Percentiles rank a stretch among this genome's conserved stretches.
Evolutionary conservation across 2,113 vertebrate species (phyloP).

Genomic region (Apodemus sylvaticus): DNA sequence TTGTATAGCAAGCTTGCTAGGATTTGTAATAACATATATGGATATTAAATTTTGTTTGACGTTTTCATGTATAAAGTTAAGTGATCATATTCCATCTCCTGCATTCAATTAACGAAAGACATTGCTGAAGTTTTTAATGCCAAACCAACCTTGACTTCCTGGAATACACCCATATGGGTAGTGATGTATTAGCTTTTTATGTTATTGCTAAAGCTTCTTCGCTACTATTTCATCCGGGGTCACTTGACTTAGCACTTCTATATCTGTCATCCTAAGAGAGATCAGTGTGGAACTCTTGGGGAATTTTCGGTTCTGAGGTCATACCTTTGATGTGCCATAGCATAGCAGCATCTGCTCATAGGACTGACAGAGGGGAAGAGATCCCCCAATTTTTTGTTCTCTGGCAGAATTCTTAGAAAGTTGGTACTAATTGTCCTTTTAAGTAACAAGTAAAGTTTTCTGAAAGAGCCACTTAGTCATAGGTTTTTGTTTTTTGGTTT

Average conservation of each 20-base stretch:
- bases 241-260: background rate
- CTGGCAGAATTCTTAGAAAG: conserved; percentile 7
- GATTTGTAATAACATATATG: background rate
- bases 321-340: background rate
- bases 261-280: background rate
- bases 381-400: background rate
- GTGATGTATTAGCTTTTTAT: conserved; percentile 25
- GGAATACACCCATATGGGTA: conserved; percentile 22
- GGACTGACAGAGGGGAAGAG: background rate
- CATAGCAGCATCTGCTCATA: background rate
- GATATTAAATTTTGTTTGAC: conserved; percentile 25
- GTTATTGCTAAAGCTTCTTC: conserved; percentile 5
- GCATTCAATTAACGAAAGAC: background rate
- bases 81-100: background rate
- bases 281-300: background rate
- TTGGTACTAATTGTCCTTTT: background rate
- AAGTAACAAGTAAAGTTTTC: conserved; percentile 1
- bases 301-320: background rate
- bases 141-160: conserved; percentile 56
- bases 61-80: background rate
- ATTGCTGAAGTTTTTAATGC: background rate
- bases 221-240: background rate
- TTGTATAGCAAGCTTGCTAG: background rate
- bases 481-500: too few relatives aligned
- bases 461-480: background rate